Evolutionary conservation across 2,113 vertebrate genomes (phyloP).

Genomic region (Psittacara wagleri): DNA sequence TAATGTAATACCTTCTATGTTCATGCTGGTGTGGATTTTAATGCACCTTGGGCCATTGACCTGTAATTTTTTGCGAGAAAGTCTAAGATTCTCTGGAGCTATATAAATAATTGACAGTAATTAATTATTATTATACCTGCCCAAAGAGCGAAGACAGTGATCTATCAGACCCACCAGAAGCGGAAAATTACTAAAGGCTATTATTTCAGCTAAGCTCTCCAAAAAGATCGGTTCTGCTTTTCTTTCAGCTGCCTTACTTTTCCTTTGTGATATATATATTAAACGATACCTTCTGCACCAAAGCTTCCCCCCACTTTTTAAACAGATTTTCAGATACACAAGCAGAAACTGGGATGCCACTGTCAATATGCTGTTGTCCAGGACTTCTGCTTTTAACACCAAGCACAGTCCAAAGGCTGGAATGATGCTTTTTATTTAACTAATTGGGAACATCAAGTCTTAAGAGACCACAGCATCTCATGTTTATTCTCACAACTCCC

Average conservation of each 20-base stretch:
- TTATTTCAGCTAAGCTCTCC: not conserved
- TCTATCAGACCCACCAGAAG: not conserved
- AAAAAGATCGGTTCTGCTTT: not conserved
- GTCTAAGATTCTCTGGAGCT: not conserved
- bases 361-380: not conserved
- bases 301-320: not conserved
- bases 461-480: not conserved
- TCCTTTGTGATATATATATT: not conserved
- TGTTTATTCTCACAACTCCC: not conserved
- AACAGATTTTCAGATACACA: not conserved
- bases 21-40: not conserved
- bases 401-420: not conserved
- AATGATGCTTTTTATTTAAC: not conserved
- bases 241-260: not conserved
- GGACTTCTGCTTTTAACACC: not conserved
- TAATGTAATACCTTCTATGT: not conserved
- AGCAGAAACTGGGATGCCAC: not conserved
- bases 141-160: not conserved
- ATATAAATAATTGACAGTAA: slow-evolving; percentile 30
- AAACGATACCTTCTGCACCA: not conserved
- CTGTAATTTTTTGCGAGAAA: not conserved
- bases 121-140: slow-evolving; percentile 25
- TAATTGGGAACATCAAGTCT: not conserved
- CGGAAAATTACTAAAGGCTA: not conserved
- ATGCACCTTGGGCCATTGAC: not conserved